These are phyloP conservation scores for Lepidocyrtinus sp. DNA, from an alignment of 2,888 invertebrate species.

Conservation along the genomic window DNA sequence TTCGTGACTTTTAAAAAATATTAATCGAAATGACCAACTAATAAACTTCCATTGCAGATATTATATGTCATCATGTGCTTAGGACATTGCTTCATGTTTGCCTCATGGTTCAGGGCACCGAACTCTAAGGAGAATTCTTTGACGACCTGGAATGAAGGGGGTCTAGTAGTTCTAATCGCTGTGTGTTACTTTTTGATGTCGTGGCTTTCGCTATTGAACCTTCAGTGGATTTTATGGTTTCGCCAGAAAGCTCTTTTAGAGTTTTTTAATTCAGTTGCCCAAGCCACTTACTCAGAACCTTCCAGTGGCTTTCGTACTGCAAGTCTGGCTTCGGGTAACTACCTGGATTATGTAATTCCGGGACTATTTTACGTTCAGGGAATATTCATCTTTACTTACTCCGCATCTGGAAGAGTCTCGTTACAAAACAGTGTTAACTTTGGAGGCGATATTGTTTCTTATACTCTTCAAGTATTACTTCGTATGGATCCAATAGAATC, in stretches of 20 bases:
- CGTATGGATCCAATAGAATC: too few relatives aligned
- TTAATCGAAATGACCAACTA: too few relatives aligned
- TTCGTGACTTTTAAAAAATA: neutral
- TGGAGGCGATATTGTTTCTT: neutral
- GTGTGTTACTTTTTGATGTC: neutral
- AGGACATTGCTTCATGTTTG: neutral
- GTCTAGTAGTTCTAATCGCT: neutral
- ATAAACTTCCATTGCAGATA: neutral
- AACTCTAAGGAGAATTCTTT: too few relatives aligned
- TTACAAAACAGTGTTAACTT: neutral
- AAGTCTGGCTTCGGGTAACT: too few relatives aligned
- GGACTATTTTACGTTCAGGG: neutral
- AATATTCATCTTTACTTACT: neutral
- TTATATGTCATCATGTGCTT: neutral
- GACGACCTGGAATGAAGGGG: too few relatives aligned
- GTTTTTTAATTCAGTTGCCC: neutral
- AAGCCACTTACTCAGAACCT: neutral
- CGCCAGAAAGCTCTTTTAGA: neutral
- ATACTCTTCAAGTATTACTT: too few relatives aligned
- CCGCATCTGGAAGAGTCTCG: too few relatives aligned
- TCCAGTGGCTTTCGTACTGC: neutral
- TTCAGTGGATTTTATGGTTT: neutral
- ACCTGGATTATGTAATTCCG: too few relatives aligned
- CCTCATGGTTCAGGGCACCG: too few relatives aligned
- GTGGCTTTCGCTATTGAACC: neutral